Evolutionary conservation across 2,113 vertebrate genomes (phyloP).

Genomic region (Urocitellus parryii): DNA sequence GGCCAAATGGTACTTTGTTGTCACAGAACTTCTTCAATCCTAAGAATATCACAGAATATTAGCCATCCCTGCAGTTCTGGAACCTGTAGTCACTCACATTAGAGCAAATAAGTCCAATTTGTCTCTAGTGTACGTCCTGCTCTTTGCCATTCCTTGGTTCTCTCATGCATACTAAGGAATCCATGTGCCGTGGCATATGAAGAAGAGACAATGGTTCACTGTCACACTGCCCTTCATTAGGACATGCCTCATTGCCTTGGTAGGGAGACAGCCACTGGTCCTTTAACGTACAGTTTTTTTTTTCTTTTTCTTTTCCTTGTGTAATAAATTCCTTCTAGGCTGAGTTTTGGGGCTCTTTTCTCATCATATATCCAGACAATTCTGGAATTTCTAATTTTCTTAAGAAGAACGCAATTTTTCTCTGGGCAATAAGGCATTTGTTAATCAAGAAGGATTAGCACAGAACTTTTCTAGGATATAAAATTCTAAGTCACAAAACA

Average conservation of each 20-base stretch:
- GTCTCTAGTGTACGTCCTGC: not conserved
- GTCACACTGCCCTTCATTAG: not conserved
- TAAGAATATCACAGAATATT: not conserved
- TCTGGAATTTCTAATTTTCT: not conserved
- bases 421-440: not conserved
- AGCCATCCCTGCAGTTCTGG: not conserved
- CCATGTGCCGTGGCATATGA: not conserved
- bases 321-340: not conserved
- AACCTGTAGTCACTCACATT: not conserved
- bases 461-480: not conserved
- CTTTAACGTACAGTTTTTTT: not conserved
- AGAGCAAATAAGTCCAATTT: not conserved
- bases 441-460: not conserved
- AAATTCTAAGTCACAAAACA: not conserved
- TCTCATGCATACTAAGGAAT: not conserved
- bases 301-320: not conserved
- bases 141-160: not conserved
- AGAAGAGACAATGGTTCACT: not conserved
- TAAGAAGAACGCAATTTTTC: not conserved
- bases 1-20: not conserved
- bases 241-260: not conserved
- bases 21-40: not conserved
- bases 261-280: not conserved
- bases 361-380: not conserved
- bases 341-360: not conserved